Conservation (phyloP, 2,113 vertebrate genomes). For the Camelus dromedarius region DNA sequence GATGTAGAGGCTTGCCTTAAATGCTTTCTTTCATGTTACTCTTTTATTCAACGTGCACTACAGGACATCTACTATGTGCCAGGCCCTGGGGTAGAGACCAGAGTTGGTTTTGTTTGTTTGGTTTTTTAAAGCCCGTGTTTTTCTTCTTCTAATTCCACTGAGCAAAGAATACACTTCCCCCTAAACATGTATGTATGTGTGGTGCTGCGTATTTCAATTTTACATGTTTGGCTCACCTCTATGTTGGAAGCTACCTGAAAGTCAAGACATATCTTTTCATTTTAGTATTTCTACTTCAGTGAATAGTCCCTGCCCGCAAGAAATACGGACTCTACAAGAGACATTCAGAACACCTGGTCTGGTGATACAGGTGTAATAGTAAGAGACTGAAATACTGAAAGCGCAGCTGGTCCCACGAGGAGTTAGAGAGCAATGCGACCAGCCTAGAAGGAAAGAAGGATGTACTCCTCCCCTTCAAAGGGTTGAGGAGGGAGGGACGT, state of each 20-base stretch:
- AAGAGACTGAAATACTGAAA: not conserved
- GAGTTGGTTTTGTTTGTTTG: not conserved
- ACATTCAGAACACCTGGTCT: not conserved
- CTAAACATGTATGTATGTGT: not conserved
- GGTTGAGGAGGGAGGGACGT: not conserved
- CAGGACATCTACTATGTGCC: not conserved
- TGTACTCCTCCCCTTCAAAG: not conserved
- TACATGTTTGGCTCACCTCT: not conserved
- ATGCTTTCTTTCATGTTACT: not conserved
- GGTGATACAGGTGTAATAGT: not conserved
- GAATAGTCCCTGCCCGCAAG: not conserved
- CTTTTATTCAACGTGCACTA: not conserved
- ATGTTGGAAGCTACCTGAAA: conserved; percentile 1
- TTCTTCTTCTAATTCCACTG: not conserved
- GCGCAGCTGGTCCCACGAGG: not conserved
- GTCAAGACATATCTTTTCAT: conserved; percentile 11
- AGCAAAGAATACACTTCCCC: not conserved
- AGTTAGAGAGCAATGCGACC: not conserved
- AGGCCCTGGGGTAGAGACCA: not conserved
- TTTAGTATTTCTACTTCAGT: not conserved
- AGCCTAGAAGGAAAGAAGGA: not conserved
- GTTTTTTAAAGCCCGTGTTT: not conserved
- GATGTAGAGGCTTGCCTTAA: not conserved
- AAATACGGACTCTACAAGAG: not conserved
- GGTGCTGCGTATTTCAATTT: conserved; percentile 23